These are phyloP conservation scores for Cerceris ruficornis DNA, from an alignment of 2,888 invertebrate genomes.

Conservation along the genomic window DNA sequence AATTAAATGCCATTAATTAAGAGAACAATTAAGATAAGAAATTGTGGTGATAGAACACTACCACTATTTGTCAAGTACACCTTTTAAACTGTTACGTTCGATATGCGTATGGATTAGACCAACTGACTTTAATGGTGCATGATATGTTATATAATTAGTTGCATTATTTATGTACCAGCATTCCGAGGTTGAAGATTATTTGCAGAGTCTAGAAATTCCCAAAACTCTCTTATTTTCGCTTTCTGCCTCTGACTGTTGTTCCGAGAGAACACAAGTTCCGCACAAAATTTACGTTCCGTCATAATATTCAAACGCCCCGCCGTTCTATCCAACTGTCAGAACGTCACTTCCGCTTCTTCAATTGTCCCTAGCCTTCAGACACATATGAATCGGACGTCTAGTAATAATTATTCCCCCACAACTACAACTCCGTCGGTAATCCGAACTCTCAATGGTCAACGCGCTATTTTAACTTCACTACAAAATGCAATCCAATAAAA, in stretches of 20 bases:
- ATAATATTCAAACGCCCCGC: conserved; percentile 27
- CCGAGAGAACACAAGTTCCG: conserved; percentile 50
- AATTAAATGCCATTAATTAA: no score
- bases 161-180: background rate
- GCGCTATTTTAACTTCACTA: background rate
- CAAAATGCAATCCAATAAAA: no score
- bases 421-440: conserved; percentile 23
- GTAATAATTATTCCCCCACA: conserved; percentile 21
- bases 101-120: background rate
- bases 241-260: conserved; percentile 28
- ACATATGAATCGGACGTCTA: conserved; percentile 40
- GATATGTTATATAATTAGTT: no score
- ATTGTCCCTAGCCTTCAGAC: conserved; percentile 1
- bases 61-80: no score
- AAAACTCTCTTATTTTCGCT: conserved; percentile 61
- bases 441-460: background rate
- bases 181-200: conserved; percentile 42
- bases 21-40: no score
- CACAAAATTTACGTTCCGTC: conserved; percentile 9
- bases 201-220: conserved; percentile 62
- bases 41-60: no score
- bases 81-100: background rate
- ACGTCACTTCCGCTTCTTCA: conserved; percentile 39
- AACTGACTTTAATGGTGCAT: no score
- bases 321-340: background rate